Percentiles rank a stretch among this genome's conserved stretches.
Conservation (phyloP, 2,113 vertebrate genomes). For the Psilopogon haemacephalus region DNA sequence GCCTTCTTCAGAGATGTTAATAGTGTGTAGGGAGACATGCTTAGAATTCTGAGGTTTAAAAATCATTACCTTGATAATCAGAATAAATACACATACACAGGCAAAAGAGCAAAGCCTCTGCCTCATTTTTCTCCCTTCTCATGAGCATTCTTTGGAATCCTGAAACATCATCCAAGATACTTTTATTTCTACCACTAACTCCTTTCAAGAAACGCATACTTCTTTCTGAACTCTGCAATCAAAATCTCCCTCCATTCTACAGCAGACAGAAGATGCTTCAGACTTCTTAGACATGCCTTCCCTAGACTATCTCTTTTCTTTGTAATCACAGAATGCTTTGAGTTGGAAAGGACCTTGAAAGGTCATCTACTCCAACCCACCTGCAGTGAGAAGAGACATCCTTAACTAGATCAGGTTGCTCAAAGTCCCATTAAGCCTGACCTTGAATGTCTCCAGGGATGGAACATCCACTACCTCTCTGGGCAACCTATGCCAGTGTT, state of each 20-base stretch:
- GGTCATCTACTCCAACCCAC: too few relatives aligned
- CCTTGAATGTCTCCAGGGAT: too few relatives aligned
- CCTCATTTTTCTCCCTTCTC: background rate
- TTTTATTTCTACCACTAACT: background rate
- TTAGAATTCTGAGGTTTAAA: background rate
- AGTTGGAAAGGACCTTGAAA: too few relatives aligned
- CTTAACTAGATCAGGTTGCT: too few relatives aligned
- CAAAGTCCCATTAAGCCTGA: too few relatives aligned
- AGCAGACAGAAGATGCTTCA: background rate
- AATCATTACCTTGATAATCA: background rate
- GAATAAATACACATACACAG: background rate
- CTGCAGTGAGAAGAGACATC: too few relatives aligned
- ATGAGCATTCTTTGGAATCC: background rate
- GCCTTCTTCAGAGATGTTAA: background rate
- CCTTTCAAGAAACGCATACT: background rate
- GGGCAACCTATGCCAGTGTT: too few relatives aligned
- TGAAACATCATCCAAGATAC: background rate
- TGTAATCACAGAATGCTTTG: background rate
- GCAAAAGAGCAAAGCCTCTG: background rate
- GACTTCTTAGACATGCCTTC: background rate
- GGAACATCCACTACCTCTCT: too few relatives aligned
- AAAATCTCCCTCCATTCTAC: background rate
- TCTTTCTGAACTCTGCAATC: background rate
- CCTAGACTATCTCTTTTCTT: background rate
- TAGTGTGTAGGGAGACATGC: background rate